phyloP scores from a whole-genome alignment of 2,797 vertebrate genomes.

The Sus cebifrons region DNA sequence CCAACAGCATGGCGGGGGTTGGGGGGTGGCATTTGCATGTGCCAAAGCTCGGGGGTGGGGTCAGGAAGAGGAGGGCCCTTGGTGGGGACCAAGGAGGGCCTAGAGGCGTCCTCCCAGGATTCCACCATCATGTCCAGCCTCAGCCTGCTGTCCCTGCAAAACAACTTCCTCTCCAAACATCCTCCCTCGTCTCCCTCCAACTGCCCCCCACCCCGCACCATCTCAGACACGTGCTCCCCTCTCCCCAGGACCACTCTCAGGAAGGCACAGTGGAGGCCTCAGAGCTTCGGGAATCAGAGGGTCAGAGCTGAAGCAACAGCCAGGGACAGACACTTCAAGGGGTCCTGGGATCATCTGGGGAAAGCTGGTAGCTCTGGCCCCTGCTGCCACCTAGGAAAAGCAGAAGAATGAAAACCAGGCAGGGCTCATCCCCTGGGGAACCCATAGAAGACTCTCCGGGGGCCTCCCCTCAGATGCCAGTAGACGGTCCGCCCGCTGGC shows the following conservation, averaged over 20 bases:
- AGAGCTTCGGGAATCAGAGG: neutral
- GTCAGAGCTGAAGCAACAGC: neutral
- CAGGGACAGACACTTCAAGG: neutral
- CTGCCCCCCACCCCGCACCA: no score
- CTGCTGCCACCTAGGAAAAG: neutral
- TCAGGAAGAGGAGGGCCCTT: neutral
- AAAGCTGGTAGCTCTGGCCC: neutral
- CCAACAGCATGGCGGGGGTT: rapidly evolving
- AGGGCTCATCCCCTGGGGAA: rapidly evolving
- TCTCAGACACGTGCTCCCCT: neutral
- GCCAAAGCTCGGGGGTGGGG: rapidly evolving
- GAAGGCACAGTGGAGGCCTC: neutral
- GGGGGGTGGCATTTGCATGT: neutral
- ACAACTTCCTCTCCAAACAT: neutral
- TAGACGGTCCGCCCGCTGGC: rapidly evolving
- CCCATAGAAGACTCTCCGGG: neutral
- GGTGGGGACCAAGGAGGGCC: neutral
- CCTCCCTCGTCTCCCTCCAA: neutral
- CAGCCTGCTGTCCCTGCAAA: neutral
- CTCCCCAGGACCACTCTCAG: neutral
- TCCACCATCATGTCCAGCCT: neutral
- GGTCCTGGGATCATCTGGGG: neutral
- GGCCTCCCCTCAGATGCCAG: neutral
- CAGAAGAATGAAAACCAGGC: neutral
- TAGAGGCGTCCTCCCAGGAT: neutral